Evolutionary conservation across 2,888 invertebrate species (phyloP), one percentile per base, ranked within the genome.

Genomic region (Leptogaster cylindrica): DNA sequence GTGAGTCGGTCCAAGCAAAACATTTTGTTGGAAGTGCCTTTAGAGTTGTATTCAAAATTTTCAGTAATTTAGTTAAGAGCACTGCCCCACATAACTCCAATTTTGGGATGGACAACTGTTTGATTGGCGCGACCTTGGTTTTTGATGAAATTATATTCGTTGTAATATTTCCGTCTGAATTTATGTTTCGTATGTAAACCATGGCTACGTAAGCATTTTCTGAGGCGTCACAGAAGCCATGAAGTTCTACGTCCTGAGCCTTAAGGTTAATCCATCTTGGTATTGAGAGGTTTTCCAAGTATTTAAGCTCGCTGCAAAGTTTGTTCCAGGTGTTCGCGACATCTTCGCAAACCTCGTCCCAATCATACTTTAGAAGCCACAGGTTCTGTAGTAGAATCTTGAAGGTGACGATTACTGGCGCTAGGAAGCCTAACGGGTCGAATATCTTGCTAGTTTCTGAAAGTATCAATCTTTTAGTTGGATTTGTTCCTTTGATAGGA

Each of bases 1-100:
- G 50, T 14, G 71, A 71, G 28, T 71, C 69, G 7, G 46, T 66
- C 71, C 70, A 71, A 18, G 69, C 71, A 66, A 41, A 72, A 18
- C 68, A 67, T 28, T 31, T 64, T 14, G 12, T 7, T 4, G 51
- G 23, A 23, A 3, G 12, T 0, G 33, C 18, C 2, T 58, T 51
- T 3, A 61, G 28, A 25, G 48, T 23, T 7, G 14, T n/a, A 5
- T 16, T 55, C 10, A 66, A 14, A 2, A 48, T 16, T 7, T 46
- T n/a, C 7, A 68, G 25, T 3, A 70, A 25, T 14, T 51, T 52
- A 10, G 66, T 8, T 14, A 66, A n/a, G 1, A 71, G 41, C 1
- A 55, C 46, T 14, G 70, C 72, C 4, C 70, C 65, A 44, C 71
- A 68, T 1, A 72, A 20, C 31, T 71, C 72, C 1, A 72, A 64